Evolutionary conservation across 2,888 invertebrate species (phyloP).

Genomic region (Hedya salicella): DNA sequence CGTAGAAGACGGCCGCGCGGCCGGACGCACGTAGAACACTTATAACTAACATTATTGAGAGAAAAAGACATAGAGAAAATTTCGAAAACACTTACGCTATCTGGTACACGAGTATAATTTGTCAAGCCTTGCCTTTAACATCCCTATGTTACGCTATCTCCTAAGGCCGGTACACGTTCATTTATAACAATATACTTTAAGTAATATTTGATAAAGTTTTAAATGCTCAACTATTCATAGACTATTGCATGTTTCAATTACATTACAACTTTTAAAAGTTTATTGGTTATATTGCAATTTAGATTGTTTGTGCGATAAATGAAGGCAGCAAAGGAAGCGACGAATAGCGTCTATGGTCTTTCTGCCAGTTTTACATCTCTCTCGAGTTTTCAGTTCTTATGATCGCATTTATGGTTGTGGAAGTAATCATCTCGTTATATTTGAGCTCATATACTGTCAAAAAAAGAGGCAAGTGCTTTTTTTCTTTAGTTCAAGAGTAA

Average conservation of each 20-base stretch:
- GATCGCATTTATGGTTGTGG: not conserved
- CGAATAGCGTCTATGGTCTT: conserved; percentile 9
- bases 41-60: conserved; percentile 79
- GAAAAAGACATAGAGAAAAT: conserved; percentile 80
- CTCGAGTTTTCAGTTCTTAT: not conserved
- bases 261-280: conserved; percentile 55
- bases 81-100: conserved; percentile 76
- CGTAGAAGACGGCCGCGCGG: conserved; percentile 50
- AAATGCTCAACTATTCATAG: conserved; percentile 75
- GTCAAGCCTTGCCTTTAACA: conserved; percentile 73
- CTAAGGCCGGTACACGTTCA: conserved; percentile 82
- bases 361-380: not conserved
- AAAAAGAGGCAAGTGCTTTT: not conserved
- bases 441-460: not conserved
- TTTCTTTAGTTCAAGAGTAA: not conserved
- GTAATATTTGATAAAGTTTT: conserved; percentile 70
- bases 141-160: conserved; percentile 69
- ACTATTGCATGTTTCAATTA: conserved; percentile 73
- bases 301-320: conserved; percentile 31
- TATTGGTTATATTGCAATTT: conserved; percentile 15
- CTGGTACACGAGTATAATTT: conserved; percentile 69
- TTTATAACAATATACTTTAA: conserved; percentile 80
- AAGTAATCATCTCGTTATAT: not conserved
- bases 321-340: conserved; percentile 27
- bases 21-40: conserved; percentile 57